A percentile compares a stretch with the other conserved stretches of the same genome.
Evolutionary conservation across 2,888 invertebrate species (phyloP).

Genomic region (Chrysolina oricalcia): DNA sequence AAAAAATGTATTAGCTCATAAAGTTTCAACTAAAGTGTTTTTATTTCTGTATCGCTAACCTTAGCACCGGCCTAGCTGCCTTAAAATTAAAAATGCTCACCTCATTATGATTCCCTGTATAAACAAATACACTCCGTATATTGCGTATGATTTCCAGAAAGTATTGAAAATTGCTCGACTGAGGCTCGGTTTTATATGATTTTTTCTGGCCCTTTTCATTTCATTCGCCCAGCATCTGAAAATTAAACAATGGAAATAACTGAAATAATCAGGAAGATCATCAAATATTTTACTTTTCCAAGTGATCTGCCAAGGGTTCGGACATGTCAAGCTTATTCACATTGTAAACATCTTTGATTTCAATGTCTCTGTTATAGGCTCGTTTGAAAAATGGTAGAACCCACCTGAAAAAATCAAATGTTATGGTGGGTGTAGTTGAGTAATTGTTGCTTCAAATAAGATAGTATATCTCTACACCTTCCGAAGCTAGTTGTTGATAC

Average conservation of each 20-base stretch:
- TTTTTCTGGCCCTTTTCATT: conserved; percentile 72
- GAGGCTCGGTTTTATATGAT: conserved; percentile 76
- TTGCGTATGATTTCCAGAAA: conserved; percentile 27
- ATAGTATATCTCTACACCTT: too few species aligned
- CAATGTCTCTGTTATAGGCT: conserved; percentile 77
- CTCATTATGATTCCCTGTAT: conserved; percentile 19
- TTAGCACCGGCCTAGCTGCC: too few species aligned
- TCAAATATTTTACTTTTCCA: conserved; percentile 73
- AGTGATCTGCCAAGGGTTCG: conserved; percentile 76
- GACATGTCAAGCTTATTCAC: conserved; percentile 77
- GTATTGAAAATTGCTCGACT: conserved; percentile 32
- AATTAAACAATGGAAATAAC: neutral
- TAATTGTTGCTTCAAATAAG: too few species aligned
- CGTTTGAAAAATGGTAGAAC: conserved; percentile 77
- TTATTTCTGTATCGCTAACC: too few species aligned
- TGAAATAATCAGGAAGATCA: neutral
- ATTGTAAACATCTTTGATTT: conserved; percentile 79
- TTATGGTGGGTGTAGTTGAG: too few species aligned
- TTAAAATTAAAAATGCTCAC: too few species aligned
- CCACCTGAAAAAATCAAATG: conserved; percentile 83
- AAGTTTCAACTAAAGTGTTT: too few species aligned
- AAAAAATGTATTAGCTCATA: too few species aligned
- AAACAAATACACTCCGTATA: conserved; percentile 29
- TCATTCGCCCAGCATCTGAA: conserved; percentile 77
- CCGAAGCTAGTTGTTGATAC: too few species aligned